Evolutionary conservation across 1,140 invertebrate genomes (phyloP), one percentile per base, ranked within the genome.

Genomic region (Camponotus vicinus): DNA sequence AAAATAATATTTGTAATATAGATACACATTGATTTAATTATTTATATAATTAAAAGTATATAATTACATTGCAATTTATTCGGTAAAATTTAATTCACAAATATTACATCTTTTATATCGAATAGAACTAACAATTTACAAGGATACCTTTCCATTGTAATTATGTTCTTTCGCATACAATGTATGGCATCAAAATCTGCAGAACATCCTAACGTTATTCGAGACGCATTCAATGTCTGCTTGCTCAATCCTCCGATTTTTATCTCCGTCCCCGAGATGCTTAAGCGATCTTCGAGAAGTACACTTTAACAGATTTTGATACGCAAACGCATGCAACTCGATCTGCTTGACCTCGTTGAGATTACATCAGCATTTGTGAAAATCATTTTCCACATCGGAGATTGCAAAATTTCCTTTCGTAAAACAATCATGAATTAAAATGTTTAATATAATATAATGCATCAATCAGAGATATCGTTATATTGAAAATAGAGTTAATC

Each of bases 291-390:
- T 45, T 66, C 82, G 45, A 52, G 37, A 52, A 40, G n/a, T 55
- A 34, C 15, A 37, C 34, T 57, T 83, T 78, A 86, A 79, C 69
- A 61, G 88, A 89, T 89, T 57, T 49, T 76, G 83, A 82, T 86
- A 64, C 86, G 86, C 88, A 49, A 55, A 70, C 49, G 40, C 67
- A 34, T 69, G 27, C 78, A 70, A 80, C 21, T 52, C 64, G 11
- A 37, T 34, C 7, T 37, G 70, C 42, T 27, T 49, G 82, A 49
- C 55, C 87, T 86, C 76, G 67, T 40, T 27, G 27, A 8, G 63
- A 73, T 85, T 88, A 52, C 66, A 32, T 78, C 87, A 86, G 57
- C 76, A 52, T 86, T 80, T 57, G 21, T 89, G 69, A 76, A 89
- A 89, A 89, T 70, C 18, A 75, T 89, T 88, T 89, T 76, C 49